These are phyloP conservation scores for Phasia obesa DNA, from an alignment of 2,888 invertebrate species.

Conservation along the genomic window DNA sequence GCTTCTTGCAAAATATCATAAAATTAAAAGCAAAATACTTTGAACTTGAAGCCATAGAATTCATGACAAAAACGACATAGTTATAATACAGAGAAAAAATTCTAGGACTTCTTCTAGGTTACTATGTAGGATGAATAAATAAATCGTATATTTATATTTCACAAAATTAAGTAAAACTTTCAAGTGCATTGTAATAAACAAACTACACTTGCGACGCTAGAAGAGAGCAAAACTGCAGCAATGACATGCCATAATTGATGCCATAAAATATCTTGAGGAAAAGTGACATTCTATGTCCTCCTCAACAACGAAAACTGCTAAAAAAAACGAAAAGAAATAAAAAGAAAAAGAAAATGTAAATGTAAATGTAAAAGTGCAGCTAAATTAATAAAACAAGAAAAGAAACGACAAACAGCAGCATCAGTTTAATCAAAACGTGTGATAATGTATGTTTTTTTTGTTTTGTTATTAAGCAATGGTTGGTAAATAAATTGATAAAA, in stretches of 20 bases:
- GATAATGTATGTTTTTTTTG: constrained; percentile 36
- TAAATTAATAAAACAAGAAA: not conserved
- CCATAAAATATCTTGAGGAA: not conserved
- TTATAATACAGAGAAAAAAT: too few species aligned
- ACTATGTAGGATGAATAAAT: too few species aligned
- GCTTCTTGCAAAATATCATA: constrained; percentile 53
- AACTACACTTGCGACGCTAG: too few species aligned
- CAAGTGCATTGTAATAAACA: not conserved
- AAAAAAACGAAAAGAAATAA: constrained; percentile 18
- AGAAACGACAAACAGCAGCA: not conserved
- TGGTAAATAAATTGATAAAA: constrained; percentile 46
- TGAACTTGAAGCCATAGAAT: constrained; percentile 50
- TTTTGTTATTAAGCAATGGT: not conserved
- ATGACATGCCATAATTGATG: not conserved
- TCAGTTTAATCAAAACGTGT: constrained; percentile 52
- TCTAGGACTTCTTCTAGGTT: too few species aligned
- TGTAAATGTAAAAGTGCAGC: not conserved
- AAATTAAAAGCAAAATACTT: constrained; percentile 64
- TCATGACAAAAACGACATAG: constrained; percentile 4
- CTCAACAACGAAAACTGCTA: constrained; percentile 21
- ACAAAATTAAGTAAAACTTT: too few species aligned
- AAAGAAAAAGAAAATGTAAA: too few species aligned
- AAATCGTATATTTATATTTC: too few species aligned
- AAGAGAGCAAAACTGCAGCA: not conserved
- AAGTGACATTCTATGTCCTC: constrained; percentile 26